Conservation (phyloP, 2,113 vertebrate species). For the Salvelinus alpinus region DNA sequence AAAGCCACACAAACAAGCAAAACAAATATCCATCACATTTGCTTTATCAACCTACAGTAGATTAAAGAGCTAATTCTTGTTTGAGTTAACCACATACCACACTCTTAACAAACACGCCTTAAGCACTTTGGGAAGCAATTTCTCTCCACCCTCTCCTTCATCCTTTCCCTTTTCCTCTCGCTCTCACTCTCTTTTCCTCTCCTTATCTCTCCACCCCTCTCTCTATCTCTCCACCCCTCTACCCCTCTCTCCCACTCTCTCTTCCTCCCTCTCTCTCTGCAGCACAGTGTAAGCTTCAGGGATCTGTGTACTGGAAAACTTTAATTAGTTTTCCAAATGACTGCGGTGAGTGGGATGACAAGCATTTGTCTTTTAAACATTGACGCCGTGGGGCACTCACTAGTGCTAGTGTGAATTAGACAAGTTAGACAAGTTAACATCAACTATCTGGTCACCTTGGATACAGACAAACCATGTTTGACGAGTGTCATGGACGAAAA, state of each 20-base stretch:
- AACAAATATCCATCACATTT: neutral
- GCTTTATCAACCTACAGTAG: constrained; percentile 42
- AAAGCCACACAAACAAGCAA: constrained; percentile 13
- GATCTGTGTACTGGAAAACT: constrained; percentile 42
- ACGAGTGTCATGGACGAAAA: constrained; percentile 10
- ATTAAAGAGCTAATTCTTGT: constrained; percentile 36
- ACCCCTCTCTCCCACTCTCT: neutral
- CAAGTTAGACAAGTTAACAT: constrained; percentile 5
- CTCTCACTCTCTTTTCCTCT: neutral
- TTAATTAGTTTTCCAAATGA: constrained; percentile 67
- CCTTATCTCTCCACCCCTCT: too few species aligned
- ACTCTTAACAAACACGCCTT: constrained; percentile 45
- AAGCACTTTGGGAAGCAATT: constrained; percentile 18
- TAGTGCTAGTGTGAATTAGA: constrained; percentile 15
- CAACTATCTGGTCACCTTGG: constrained; percentile 27
- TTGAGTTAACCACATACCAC: constrained; percentile 41
- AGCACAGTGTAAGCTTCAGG: constrained; percentile 41
- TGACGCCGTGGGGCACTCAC: constrained; percentile 20
- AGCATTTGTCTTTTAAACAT: constrained; percentile 39
- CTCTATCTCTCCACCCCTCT: neutral
- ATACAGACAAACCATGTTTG: neutral
- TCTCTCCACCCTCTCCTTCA: neutral
- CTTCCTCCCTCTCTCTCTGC: constrained; percentile 1
- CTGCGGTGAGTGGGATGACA: constrained; percentile 46
- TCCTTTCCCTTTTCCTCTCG: neutral